Evolutionary conservation across 2,113 vertebrate genomes (phyloP), one percentile per base, ranked within the genome.

Genomic region (Choloepus hoffmanni): DNA sequence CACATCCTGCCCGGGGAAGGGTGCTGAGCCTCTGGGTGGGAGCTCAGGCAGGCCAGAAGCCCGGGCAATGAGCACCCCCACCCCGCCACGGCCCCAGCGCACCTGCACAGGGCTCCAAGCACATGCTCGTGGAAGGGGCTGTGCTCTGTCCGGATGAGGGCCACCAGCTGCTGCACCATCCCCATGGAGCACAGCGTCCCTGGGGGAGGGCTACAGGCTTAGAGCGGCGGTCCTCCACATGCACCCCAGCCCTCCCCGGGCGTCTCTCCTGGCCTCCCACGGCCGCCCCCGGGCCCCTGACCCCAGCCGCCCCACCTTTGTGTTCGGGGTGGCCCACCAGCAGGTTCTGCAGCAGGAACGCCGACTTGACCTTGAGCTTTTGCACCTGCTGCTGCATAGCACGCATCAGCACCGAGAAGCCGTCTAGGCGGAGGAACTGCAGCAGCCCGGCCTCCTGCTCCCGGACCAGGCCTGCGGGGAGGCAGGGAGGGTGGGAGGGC

Each of bases 341-440:
- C 87, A 99, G 98, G 97, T 99, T 99, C 92, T 99, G 98, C 85
- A 99, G 98, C 82, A 99, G 98, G 93, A 99, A 99, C 0, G 99
- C 99, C 0, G 99, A 99, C 97, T 99, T 99, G 87, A 99, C 99
- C 84, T 99, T 98, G 89, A 99, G 98, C 95, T 99, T 99, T 97
- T 99, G 98, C 16, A 98, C 98, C 33, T 99, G 98, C 2, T 99
- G 98, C 98, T 99, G 99, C 99, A 99, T 99, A 87, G 99, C 99
- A 65, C 99, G 98, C 99, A 99, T 99, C 91, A 99, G 96, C 94
- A 99, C 99, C 0, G 99, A 99, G 97, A 99, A 99, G 40, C 99
- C 99, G 0, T 99, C 99, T 1, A 98, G 98, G 12, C 98, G 98
- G 21, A 99, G 97, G 97, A 99, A 99, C n/a, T 98, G 99, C 89